These are phyloP conservation scores for Alaudala cheleensis DNA, from an alignment of 2,113 vertebrate genomes.

Conservation along the genomic window DNA sequence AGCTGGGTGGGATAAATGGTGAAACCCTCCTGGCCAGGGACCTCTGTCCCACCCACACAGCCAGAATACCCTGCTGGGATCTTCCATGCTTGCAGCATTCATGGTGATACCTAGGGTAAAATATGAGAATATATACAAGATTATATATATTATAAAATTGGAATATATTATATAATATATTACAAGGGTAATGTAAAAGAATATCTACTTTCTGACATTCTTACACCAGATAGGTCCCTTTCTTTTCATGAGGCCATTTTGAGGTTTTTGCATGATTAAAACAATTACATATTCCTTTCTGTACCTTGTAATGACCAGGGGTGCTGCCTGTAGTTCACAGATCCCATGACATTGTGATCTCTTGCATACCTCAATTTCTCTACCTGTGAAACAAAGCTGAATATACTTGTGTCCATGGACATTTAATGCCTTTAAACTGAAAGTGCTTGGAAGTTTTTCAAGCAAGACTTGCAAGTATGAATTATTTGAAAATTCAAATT, in stretches of 20 bases:
- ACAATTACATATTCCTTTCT: neutral
- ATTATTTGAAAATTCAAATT: neutral
- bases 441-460: neutral
- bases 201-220: neutral
- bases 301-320: neutral
- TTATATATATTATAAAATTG: no score
- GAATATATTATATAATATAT: no score
- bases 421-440: neutral
- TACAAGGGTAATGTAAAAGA: neutral
- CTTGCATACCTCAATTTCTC: neutral
- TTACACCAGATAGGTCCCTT: neutral
- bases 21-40: neutral
- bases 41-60: neutral
- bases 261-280: neutral
- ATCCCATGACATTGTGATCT: neutral
- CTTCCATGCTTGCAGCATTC: accelerated
- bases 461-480: neutral
- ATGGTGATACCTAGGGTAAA: neutral
- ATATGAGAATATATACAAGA: neutral
- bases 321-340: neutral
- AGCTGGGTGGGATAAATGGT: neutral
- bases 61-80: neutral
- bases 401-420: neutral
- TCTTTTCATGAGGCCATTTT: neutral
- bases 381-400: neutral